These are phyloP conservation scores for Oryctolagus cuniculus DNA, from an alignment of 2,113 vertebrate genomes.

Conservation along the genomic window DNA sequence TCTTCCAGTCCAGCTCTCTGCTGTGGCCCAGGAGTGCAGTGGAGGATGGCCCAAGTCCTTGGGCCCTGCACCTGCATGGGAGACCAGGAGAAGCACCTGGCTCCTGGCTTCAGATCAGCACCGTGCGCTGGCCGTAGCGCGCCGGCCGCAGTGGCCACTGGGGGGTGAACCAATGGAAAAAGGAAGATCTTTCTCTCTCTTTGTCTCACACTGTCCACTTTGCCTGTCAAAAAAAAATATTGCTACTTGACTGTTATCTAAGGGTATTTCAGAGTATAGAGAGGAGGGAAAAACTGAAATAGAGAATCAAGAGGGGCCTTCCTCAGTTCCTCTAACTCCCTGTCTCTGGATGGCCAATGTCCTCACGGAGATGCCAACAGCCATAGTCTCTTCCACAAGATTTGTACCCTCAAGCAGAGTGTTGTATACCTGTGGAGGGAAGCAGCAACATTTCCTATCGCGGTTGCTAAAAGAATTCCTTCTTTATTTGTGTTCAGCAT, in stretches of 20 bases:
- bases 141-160: too few relatives aligned
- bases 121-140: too few relatives aligned
- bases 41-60: too few relatives aligned
- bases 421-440: not conserved
- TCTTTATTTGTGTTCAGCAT: conserved; percentile 59
- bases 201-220: too few relatives aligned
- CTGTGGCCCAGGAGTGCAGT: too few relatives aligned
- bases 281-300: not conserved
- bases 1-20: too few relatives aligned
- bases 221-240: not conserved
- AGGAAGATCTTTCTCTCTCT: too few relatives aligned
- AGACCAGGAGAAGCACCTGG: too few relatives aligned
- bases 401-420: not conserved
- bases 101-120: too few relatives aligned
- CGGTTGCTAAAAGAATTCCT: not conserved
- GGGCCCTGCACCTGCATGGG: too few relatives aligned
- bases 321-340: not conserved
- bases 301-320: not conserved
- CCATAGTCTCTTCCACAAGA: not conserved
- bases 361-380: not conserved
- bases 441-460: conserved; percentile 37
- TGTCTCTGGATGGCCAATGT: not conserved
- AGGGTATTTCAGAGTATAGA: not conserved
- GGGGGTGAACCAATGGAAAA: too few relatives aligned
- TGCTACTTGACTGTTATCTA: not conserved